A percentile compares a stretch with the other conserved stretches of the same genome.
These are phyloP conservation scores for Myotis planiceps DNA, from an alignment of 2,797 vertebrate genomes.

Conservation along the genomic window DNA sequence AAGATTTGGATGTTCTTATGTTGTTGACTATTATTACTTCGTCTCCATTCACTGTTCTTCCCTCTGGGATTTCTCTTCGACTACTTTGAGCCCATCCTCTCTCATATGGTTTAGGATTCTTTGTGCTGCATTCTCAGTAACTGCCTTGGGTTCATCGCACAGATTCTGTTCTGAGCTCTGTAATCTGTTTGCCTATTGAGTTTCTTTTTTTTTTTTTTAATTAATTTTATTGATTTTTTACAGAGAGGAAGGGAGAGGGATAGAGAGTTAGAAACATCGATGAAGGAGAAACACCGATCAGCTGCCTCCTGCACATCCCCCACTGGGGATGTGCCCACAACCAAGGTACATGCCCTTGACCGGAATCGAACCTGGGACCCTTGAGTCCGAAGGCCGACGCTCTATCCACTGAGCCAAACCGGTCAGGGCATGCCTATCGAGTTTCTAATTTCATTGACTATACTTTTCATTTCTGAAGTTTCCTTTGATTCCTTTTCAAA, in stretches of 20 bases:
- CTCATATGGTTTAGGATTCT: neutral
- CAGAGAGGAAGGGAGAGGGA: too few relatives aligned
- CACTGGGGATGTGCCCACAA: too few relatives aligned
- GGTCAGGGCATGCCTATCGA: neutral
- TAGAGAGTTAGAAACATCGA: too few relatives aligned
- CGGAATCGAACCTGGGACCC: too few relatives aligned
- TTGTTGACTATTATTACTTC: neutral
- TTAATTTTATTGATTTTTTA: too few relatives aligned
- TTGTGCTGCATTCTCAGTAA: neutral
- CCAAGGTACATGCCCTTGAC: too few relatives aligned
- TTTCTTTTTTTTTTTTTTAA: neutral
- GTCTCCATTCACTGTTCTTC: neutral
- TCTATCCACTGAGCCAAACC: too few relatives aligned
- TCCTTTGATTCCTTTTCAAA: neutral
- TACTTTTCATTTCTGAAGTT: conserved; percentile 30
- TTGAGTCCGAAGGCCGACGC: too few relatives aligned
- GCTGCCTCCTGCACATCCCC: too few relatives aligned
- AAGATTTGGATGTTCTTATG: neutral
- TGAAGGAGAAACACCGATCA: too few relatives aligned
- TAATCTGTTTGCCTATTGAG: neutral
- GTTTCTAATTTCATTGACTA: neutral
- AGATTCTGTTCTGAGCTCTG: neutral
- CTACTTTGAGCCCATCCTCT: neutral
- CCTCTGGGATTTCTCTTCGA: neutral
- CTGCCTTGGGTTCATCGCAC: neutral